Base-by-base conservation (phyloP, 2,888 invertebrate species). In the Terebella lapidaria region DNA sequence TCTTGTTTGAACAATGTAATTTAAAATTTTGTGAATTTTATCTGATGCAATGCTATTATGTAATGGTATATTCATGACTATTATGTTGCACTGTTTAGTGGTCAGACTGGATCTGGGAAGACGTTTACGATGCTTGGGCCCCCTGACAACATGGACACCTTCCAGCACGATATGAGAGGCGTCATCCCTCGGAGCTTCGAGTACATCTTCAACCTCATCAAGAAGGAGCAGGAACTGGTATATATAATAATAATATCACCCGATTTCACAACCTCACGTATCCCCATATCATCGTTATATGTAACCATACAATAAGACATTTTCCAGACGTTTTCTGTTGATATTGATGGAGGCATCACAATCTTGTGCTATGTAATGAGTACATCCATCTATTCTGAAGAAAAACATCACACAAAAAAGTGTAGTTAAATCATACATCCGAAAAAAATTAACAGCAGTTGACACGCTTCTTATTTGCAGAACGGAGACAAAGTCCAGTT, bases 101-200 rank as follows among this genome's bases (percentile, higher is more conserved):
- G 82, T 0, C 81, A 81, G 70, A 81, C 81, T 18, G 81, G 81
- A 1, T 79, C 79, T 25, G 82, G 82, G 3, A 82, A 82, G 65
- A 81, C 81, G 1, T 80, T 76, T 64, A 82, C 81, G 2, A 82
- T 82, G 82, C 59, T 81, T 18, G 81, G 66, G 10, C 77, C 77
- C 3, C 69, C 72, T n/a, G 78, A 77, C 52, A 72, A 75, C 49
- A 46, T 55, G 10, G 71, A 74, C 25, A 73, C 71, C 56, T 74
- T 77, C 53, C 75, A 77, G 59, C 74, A 75, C 58, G 73, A 74
- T 20, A 57, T 69, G 3, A 67, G 77, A 42, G 82, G 82, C 1
- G 71, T 82, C 2, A 81, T 81, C 47, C 82, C 81, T 0, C 60
- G 80, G 3, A 72, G 77, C 58, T 74, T 81, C 67, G 80, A 81